Percentiles rank a stretch among this genome's conserved stretches.
These are phyloP conservation scores for Platanista minor DNA, from an alignment of 2,113 vertebrate genomes.

Conservation along the genomic window DNA sequence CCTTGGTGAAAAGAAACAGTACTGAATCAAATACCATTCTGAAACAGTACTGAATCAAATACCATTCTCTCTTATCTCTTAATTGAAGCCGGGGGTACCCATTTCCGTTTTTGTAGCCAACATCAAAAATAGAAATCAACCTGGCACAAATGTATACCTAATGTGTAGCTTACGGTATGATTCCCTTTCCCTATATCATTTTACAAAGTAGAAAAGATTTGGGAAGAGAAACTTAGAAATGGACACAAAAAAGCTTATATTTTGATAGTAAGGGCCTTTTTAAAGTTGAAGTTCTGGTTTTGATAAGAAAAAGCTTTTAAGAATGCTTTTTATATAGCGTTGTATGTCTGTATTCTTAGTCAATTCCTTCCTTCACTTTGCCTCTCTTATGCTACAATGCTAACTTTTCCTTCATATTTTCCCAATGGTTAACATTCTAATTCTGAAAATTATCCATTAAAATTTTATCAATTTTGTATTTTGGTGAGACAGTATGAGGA, in stretches of 20 bases:
- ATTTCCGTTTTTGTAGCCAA: neutral
- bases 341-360: constrained; percentile 69
- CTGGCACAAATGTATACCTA: neutral
- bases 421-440: constrained; percentile 78
- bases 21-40: constrained; percentile 18
- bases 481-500: constrained; percentile 93
- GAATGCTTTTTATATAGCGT: constrained; percentile 42
- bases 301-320: constrained; percentile 59
- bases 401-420: constrained; percentile 81
- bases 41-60: constrained; percentile 32
- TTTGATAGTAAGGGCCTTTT: constrained; percentile 41
- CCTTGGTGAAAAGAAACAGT: neutral
- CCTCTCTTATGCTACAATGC: constrained; percentile 22
- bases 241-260: neutral
- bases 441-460: constrained; percentile 97
- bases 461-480: constrained; percentile 96
- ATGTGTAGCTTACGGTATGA: neutral
- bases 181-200: constrained; percentile 17
- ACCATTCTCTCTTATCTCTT: constrained; percentile 54
- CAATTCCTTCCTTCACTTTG: constrained; percentile 45
- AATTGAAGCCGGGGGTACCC: constrained; percentile 35
- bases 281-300: constrained; percentile 63
- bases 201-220: constrained; percentile 24
- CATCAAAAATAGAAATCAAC: constrained; percentile 55
- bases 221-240: constrained; percentile 36